Evolutionary conservation across 2,797 vertebrate genomes (phyloP), one percentile per base, ranked within the genome.

Genomic region (Aeoliscus strigatus): DNA sequence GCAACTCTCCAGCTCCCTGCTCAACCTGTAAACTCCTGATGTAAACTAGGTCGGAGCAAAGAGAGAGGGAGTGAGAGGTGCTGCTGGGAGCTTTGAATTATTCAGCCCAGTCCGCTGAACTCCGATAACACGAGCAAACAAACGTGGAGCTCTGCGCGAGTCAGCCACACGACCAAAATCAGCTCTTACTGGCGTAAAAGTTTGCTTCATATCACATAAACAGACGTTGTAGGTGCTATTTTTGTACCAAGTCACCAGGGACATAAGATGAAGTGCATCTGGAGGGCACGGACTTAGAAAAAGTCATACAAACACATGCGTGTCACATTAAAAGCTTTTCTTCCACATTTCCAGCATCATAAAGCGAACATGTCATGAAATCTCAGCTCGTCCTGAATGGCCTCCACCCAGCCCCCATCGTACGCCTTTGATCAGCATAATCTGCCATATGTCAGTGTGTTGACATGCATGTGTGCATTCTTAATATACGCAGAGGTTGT

Each of bases 11-110:
- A 41, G 39, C 35, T 60, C 21, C 39, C 37, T 41, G 47, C 40
- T 29, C 52, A 42, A 56, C 64, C 54, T 69, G 63, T 71, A 75
- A 74, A 75, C 65, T 65, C 48, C 58, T 53, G 70, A 61, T 66
- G 64, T 73, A 76, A 80, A 78, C 67, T 77, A 61, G 75, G 77
- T 69, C 60, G 64, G 47, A 62, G 66, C 21, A 56, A 43, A 68
- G 43, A 61, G 34, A 54, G 52, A 51, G 39, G 3, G 41, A 34
- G 42, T 57, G 48, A 47, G 35, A 49, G 58, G 35, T 62, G 71
- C 73, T 79, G 70, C 75, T 73, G 73, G 54, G 59, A 72, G 67
- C 62, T 11, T 45, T 86, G 73, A 85, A 86, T 87, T 73, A 86
- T 86, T 85, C 73, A 85, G 66, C 69, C 64, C 33, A 39, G 59